Base-by-base conservation (phyloP, 2,797 vertebrate genomes). In the Alcedo quadribrachys region DNA sequence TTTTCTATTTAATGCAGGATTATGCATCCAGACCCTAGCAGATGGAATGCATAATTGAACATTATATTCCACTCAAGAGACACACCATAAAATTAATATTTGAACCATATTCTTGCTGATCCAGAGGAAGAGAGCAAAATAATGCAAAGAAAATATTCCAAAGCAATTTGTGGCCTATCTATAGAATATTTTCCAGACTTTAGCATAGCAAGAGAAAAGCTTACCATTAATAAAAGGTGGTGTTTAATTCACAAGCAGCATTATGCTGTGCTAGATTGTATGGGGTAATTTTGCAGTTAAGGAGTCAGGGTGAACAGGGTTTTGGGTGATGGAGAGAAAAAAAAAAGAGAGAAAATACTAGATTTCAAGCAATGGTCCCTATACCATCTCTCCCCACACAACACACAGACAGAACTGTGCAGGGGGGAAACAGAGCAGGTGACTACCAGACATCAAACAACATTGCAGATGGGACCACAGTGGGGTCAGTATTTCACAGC, bases 81-180 rank as follows among this genome's bases (percentile, higher is more conserved):
- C 66, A 83, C 83, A 85, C 69, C 85, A 93, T 96, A 96, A 94
- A 95, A 96, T 94, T 95, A 95, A 85, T 95, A 96, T 95, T 85
- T 94, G 67, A 96, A 95, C 76, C 83, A 95, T 87, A 96, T 94
- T 92, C 89, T 90, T 91, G 54, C 71, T 90, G 87, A 89, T 86
- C 73, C 61, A 75, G 48, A 42, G 51, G 81, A 77, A 96, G 70
- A 85, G 46, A 94, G 54, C 43, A 94, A 93, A 94, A 87, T 84
- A 89, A 78, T 69, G 83, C 53, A 74, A 87, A 94, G 65, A 85
- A 94, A 92, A 92, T 90, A 90, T 62, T 95, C 85, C 87, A 76
- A 94, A 95, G 77, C 75, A 85, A 92, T 91, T 94, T 93, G 81
- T 95, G 65, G 60, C 81, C 42, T 93, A 94, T 87, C 81, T 95